phyloP scores from a whole-genome alignment of 2,797 vertebrate species.

The Antennarius maculatus region DNA sequence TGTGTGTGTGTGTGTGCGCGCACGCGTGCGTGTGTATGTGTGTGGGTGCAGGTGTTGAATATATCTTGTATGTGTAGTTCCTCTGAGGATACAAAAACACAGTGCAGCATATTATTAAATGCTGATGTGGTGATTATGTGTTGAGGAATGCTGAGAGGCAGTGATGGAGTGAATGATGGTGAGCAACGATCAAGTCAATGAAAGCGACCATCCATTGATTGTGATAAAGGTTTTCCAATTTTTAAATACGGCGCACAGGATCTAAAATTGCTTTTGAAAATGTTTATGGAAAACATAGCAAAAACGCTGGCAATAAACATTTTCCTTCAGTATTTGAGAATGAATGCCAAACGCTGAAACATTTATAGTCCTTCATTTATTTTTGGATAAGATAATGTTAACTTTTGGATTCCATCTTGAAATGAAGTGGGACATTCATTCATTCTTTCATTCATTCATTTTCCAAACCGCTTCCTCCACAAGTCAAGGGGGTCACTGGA shows the following conservation, averaged over 20 bases:
- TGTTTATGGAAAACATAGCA: too few relatives aligned
- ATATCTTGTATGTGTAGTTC: constrained; percentile 61
- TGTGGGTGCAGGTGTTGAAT: constrained; percentile 62
- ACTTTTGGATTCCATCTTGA: too few relatives aligned
- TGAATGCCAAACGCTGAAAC: not conserved
- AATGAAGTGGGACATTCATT: not conserved
- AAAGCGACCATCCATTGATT: constrained; percentile 6
- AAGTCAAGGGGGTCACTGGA: too few relatives aligned
- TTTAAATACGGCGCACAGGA: not conserved
- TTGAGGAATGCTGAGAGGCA: constrained; percentile 23
- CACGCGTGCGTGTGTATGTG: constrained; percentile 27
- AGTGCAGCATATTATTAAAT: constrained; percentile 32
- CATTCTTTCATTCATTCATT: too few relatives aligned
- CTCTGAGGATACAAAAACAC: constrained; percentile 51
- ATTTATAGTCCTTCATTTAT: not conserved
- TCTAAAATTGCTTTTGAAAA: not conserved
- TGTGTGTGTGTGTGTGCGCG: constrained; percentile 46
- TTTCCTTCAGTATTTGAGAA: not conserved
- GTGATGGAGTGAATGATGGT: too few relatives aligned
- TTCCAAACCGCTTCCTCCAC: too few relatives aligned
- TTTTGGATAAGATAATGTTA: not conserved
- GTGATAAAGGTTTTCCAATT: not conserved
- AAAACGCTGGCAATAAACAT: too few relatives aligned
- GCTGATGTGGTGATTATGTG: constrained; percentile 50
- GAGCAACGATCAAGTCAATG: not conserved